Base-by-base conservation (phyloP, 2,797 vertebrate genomes). In the Eurystomus glaucurus region DNA sequence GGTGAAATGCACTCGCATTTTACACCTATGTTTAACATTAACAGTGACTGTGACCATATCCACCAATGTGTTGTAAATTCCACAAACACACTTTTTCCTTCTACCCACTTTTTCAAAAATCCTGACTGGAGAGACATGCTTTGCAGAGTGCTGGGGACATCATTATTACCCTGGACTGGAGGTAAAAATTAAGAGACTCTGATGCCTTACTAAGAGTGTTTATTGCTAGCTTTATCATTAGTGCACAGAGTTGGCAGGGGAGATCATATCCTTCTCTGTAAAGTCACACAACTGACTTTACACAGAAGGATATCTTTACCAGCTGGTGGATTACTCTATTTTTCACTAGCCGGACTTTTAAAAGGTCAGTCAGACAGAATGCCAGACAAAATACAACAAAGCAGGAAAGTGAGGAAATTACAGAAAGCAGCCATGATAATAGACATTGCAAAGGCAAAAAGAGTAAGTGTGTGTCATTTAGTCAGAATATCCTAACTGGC, bases 291-390 rank as follows among this genome's bases (percentile, higher is more conserved):
- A 39, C 17, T 41, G 19, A 70, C 37, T 37, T 37, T 37, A 37
- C 37, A 37, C 37, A 37, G 37, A 37, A 37, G 37, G 37, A 37
- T 37, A 20, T 64, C 26, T 41, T 68, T 26, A 74, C 37, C 57
- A 88, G 39, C 52, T 80, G 23, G 29, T 66, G 41, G 29, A 45
- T 45, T 57, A 55, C 52, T 75, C 2, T 25, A 19, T 52, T 86
- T 92, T 94, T 62, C 31, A 48, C 37, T 31, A 61, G 23, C 13
- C 74, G 70, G 77, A 75, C 50, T 84, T 87, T n/a, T 46, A 48
- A 91, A 91, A 93, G 18, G 48, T 74, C 60, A 65, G 88, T 58
- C 54, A 87, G 14, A 20, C 20, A 41, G 64, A 58, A 85, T 45
- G 8, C 3, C 72, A 43, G 25, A 29, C 14, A 78, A 41, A 85